Conservation (phyloP, 1,140 invertebrate species). For the Trypoxylus dichotomus region DNA sequence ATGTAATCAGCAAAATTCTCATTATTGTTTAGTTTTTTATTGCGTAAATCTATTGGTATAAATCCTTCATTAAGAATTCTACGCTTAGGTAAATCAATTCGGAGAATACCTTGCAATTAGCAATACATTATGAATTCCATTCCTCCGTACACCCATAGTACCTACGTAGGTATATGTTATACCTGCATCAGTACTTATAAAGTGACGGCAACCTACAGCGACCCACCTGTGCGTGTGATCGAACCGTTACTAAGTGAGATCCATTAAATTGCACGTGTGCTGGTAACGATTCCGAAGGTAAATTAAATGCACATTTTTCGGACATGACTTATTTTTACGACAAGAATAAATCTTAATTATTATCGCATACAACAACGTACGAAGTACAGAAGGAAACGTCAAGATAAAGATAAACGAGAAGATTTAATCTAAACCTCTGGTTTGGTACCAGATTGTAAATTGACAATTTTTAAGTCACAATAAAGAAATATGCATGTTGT, state of each 20-base stretch:
- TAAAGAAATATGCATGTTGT: not conserved
- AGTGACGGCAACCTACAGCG: constrained; percentile 5
- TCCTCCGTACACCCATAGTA: not conserved
- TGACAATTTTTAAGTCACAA: not conserved
- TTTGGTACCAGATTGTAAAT: not conserved
- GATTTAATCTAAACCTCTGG: not conserved
- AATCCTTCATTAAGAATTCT: too few species aligned
- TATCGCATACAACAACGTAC: not conserved
- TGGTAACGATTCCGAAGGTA: constrained; percentile 5
- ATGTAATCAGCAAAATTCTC: too few species aligned
- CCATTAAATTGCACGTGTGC: constrained; percentile 12
- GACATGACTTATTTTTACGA: constrained; percentile 12
- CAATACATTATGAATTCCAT: not conserved
- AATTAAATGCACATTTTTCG: constrained; percentile 20
- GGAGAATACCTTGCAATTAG: not conserved
- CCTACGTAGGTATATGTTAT: not conserved
- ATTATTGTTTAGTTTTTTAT: too few species aligned
- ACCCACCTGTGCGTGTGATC: constrained; percentile 19
- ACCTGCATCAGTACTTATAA: not conserved
- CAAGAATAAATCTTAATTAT: constrained; percentile 1
- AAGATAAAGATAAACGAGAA: not conserved
- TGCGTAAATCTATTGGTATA: too few species aligned
- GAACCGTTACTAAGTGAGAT: constrained; percentile 9
- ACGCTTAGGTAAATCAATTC: not conserved
- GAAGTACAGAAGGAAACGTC: not conserved